These are phyloP conservation scores for Machimus rusticus DNA, from an alignment of 2,888 invertebrate species.

Conservation along the genomic window DNA sequence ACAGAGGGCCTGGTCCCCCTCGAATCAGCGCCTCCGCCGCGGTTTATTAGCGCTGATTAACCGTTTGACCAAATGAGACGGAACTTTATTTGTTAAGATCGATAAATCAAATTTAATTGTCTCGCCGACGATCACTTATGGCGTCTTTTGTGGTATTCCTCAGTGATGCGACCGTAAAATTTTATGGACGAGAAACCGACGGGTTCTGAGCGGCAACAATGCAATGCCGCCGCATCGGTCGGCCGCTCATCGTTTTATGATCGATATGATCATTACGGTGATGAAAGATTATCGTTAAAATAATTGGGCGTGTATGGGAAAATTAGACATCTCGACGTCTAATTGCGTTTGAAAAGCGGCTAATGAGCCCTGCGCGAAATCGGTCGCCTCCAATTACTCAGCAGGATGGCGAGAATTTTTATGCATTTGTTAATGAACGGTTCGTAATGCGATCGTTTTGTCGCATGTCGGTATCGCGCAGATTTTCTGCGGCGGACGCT, in stretches of 20 bases:
- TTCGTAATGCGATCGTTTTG: slow-evolving; percentile 1
- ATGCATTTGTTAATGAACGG: slow-evolving; percentile 3
- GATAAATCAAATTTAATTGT: slow-evolving; percentile 42
- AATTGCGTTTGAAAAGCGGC: slow-evolving; percentile 7
- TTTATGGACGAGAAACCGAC: slow-evolving; percentile 11
- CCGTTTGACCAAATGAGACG: slow-evolving; percentile 7
- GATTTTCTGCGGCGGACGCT: neutral
- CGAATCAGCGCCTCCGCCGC: neutral
- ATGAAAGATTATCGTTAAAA: slow-evolving; percentile 40
- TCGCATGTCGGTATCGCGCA: neutral
- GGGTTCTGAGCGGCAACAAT: neutral
- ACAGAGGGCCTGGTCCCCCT: slow-evolving; percentile 8
- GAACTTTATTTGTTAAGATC: slow-evolving; percentile 19
- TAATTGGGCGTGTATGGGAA: slow-evolving; percentile 28
- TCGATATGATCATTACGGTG: slow-evolving; percentile 38
- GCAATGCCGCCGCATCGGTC: neutral
- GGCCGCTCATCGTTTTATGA: slow-evolving; percentile 30
- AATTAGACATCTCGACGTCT: slow-evolving; percentile 29
- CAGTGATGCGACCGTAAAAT: slow-evolving; percentile 16
- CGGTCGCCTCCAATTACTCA: neutral
- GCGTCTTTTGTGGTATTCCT: slow-evolving; percentile 30
- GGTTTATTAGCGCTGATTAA: slow-evolving; percentile 34
- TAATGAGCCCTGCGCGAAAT: slow-evolving; percentile 4
- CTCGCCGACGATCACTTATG: slow-evolving; percentile 25
- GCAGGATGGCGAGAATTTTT: neutral